These are phyloP conservation scores for Gortyna flavago DNA, from an alignment of 2,888 invertebrate genomes.

Conservation along the genomic window DNA sequence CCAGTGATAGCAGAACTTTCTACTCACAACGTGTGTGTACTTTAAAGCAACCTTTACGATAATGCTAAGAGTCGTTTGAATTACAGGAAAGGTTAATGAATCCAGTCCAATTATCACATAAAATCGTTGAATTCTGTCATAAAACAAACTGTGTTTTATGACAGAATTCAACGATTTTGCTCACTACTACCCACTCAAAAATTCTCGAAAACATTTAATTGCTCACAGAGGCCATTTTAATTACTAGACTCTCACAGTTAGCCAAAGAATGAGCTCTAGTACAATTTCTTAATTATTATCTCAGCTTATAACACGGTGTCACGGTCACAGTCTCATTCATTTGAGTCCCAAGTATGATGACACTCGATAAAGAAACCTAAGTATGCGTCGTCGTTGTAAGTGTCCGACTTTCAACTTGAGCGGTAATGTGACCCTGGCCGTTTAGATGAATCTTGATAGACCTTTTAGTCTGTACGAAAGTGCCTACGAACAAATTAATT, in stretches of 20 bases:
- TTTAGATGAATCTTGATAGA: slow-evolving; percentile 23
- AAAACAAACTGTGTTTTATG: no score
- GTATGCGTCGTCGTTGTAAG: slow-evolving; percentile 24
- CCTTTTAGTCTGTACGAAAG: slow-evolving; percentile 19
- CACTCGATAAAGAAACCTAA: slow-evolving; percentile 47
- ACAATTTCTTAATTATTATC: slow-evolving; percentile 54
- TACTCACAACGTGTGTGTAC: neutral
- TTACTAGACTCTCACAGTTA: slow-evolving; percentile 21
- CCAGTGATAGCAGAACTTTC: neutral
- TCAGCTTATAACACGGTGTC: slow-evolving; percentile 43
- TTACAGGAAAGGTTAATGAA: slow-evolving; percentile 7
- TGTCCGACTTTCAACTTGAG: slow-evolving; percentile 30
- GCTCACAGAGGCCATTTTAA: slow-evolving; percentile 41
- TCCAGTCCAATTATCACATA: neutral
- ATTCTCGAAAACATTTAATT: slow-evolving; percentile 1
- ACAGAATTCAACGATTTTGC: neutral
- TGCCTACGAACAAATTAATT: neutral
- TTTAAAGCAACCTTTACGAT: slow-evolving; percentile 12
- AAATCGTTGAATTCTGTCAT: no score
- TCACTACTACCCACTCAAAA: neutral
- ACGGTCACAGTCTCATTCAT: slow-evolving; percentile 58
- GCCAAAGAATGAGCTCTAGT: slow-evolving; percentile 17
- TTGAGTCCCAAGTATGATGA: slow-evolving; percentile 50
- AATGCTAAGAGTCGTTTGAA: neutral
- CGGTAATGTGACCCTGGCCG: slow-evolving; percentile 23